phyloP scores from a whole-genome alignment of 2,888 invertebrate genomes.

The Catocala nupta region DNA sequence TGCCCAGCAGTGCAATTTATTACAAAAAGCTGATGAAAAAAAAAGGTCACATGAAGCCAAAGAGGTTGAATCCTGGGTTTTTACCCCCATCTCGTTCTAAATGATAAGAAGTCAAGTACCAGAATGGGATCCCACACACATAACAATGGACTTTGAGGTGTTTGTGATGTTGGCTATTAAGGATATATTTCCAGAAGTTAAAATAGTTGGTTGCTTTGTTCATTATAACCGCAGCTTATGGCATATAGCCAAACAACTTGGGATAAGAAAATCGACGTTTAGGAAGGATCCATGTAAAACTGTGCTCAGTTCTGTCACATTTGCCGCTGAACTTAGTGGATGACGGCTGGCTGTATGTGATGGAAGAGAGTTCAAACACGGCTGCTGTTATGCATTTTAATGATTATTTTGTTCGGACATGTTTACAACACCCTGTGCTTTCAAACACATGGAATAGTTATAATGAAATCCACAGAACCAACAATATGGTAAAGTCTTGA shows the following conservation, averaged over 20 bases:
- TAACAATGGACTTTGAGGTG: not conserved
- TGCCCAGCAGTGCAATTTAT: no score
- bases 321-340: constrained; percentile 3
- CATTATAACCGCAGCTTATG: constrained; percentile 12
- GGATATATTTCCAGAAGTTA: constrained; percentile 21
- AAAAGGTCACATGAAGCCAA: no score
- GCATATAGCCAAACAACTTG: constrained; percentile 13
- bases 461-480: no score
- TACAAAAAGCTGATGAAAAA: no score
- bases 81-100: no score
- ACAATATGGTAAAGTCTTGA: no score
- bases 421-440: rapidly evolving
- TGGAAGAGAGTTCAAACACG: constrained; percentile 10
- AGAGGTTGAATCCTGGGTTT: no score
- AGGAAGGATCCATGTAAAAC: constrained; percentile 2
- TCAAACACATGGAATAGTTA: no score
- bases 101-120: no score
- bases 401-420: no score
- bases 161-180: no score
- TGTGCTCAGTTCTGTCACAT: constrained; percentile 8
- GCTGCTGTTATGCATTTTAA: not conserved
- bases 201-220: constrained; percentile 8
- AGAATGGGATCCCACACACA: no score
- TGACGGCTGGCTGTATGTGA: constrained; percentile 3
- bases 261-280: constrained; percentile 5